Evolutionary conservation across 2,797 vertebrate species (phyloP), one percentile per base, ranked within the genome.

Genomic region (Morus bassanus): DNA sequence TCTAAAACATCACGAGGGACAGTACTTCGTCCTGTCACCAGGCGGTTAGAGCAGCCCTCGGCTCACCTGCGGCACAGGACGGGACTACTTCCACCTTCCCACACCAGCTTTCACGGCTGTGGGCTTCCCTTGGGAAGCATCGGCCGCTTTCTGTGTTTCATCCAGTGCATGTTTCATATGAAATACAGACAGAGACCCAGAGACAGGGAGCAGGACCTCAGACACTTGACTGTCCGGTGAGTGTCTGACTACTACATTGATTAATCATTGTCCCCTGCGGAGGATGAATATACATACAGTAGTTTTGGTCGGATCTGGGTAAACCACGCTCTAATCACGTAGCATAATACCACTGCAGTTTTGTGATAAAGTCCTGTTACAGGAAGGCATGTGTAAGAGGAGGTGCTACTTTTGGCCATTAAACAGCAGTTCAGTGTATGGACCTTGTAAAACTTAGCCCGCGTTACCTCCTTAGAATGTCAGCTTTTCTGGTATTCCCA

Each of bases 101-200:
- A 12, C 41, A 15, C 11, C 64, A 45, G 11, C 68, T 63, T 65
- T 10, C 16, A 9, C 9, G 46, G 9, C 35, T 25, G 15, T 18
- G 30, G 57, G 22, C 63, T 85, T 81, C 54, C 72, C 60, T 11
- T 43, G 72, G 27, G 60, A 56, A 51, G 39, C 39, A 3, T 30
- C 1, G 0, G 3, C 27, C 1, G 0, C 46, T 50, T 65, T 50
- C 45, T 57, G 45, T 51, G 68, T 9, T 90, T 84, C 67, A 30
- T 33, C 30, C 35, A 30, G 18, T 21, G 13, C 0, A 0, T 39
- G 30, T 31, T 91, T 43, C 22, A 1, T n/a, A 1, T 4, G 43
- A 89, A 78, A 57, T 35, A 46, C 6, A 39, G 39, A 9, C 48
- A 82, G 51, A 68, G 27, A 78, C 43, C 4, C 11, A n/a, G 56